phyloP scores from a whole-genome alignment of 2,888 invertebrate genomes.

The Steromphala cineraria region DNA sequence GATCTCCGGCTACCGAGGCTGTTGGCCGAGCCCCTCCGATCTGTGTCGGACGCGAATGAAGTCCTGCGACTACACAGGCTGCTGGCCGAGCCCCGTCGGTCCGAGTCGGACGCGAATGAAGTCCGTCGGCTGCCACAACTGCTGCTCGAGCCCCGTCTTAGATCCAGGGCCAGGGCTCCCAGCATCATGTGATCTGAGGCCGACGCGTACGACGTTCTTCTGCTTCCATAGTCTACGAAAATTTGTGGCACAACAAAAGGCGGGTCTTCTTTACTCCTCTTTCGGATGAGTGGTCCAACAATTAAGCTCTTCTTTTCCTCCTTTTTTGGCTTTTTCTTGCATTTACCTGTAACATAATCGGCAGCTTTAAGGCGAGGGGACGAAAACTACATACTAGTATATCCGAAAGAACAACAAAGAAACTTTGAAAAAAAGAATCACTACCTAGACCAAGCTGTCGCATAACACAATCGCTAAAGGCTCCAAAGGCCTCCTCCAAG shows the following conservation, averaged over 20 bases:
- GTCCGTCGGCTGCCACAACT: constrained; percentile 54
- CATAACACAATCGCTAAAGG: constrained; percentile 13
- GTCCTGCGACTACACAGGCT: constrained; percentile 66
- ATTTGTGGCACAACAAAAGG: constrained; percentile 70
- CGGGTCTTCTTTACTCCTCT: constrained; percentile 62
- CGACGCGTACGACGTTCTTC: constrained; percentile 65
- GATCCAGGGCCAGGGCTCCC: constrained; percentile 43
- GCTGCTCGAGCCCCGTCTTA: constrained; percentile 42
- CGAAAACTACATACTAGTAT: not conserved
- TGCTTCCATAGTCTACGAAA: constrained; percentile 69
- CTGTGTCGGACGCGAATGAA: constrained; percentile 63
- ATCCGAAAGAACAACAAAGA: not conserved
- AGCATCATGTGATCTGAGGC: constrained; percentile 45
- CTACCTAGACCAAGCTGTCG: not conserved
- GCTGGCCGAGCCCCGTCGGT: constrained; percentile 63
- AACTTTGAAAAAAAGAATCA: not conserved
- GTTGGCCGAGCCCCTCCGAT: constrained; percentile 64
- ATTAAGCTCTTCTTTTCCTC: constrained; percentile 65
- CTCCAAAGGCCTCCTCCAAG: constrained; percentile 1
- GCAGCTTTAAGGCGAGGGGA: constrained; percentile 5
- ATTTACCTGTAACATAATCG: constrained; percentile 43
- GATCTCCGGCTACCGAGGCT: constrained; percentile 65
- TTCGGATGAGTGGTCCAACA: constrained; percentile 60
- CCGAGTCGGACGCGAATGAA: constrained; percentile 56
- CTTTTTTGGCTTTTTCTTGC: constrained; percentile 43